Base-by-base conservation (phyloP, 2,113 vertebrate species). In the Candoia aspera region DNA sequence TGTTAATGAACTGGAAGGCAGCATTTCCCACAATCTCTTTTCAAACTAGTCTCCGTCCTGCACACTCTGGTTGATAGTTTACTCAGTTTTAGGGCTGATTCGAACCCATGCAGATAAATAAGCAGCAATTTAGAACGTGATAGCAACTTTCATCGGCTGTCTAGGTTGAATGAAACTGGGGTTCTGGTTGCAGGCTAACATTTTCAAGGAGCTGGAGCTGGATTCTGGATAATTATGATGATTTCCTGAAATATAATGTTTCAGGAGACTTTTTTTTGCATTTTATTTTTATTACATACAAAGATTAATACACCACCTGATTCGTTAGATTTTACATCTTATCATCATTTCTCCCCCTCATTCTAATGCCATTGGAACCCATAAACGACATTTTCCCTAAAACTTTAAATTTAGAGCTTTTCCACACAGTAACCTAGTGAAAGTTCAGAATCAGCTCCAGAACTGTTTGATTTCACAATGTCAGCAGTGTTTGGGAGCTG, bases 1-100 rank as follows among this genome's bases (percentile, higher is more conserved):
- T 17, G 92, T 91, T 93, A 29, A 90, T 21, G 49, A 73, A 90
- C 15, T 89, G 64, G n/a, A 62, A 53, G 23, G 12, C 49, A 55
- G 29, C 11, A 23, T 1, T 62, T 64, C 55, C n/a, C 2, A 6
- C 46, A 54, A 55, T 26, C 29, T 62, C 19, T 62, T 84, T 49
- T 37, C 2, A 86, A 64, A 73, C 37, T 12, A 37, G 1, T 37
- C 21, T 64, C 12, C 3, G 46, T 54, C 83, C 26, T 91, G 17
- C 17, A n/a, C 21, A 33, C 58, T 53, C 23, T 84, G 83, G 26
- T 37, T 53, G 13, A 23, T 26, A 85, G 29, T 11, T 10, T 10
- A 23, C 4, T 12, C 0, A 19, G 60, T 85, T 13, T 46, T 24
- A 91, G 13, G 9, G 21, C 15, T n/a, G 55, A 21, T 60, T 90